These are phyloP conservation scores for Dolichoris vasculosae DNA, from an alignment of 1,140 invertebrate species.

Conservation along the genomic window DNA sequence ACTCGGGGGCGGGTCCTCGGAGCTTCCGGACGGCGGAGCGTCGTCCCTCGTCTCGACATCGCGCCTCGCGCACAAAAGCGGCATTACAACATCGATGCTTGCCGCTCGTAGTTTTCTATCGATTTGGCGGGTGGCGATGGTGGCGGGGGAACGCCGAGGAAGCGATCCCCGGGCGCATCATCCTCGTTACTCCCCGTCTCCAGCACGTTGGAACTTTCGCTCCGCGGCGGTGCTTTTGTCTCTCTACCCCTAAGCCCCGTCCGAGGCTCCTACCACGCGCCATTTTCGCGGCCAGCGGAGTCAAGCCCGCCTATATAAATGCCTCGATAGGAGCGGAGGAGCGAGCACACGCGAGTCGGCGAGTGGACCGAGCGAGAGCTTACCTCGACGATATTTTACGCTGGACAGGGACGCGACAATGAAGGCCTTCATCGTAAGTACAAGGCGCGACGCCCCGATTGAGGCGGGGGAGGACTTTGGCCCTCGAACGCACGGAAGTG, in stretches of 20 bases:
- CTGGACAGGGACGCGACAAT: slow-evolving; percentile 7
- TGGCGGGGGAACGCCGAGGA: neutral
- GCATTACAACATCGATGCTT: slow-evolving; percentile 13
- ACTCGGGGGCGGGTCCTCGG: neutral
- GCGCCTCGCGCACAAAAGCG: neutral
- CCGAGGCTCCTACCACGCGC: neutral
- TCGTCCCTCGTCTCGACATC: neutral
- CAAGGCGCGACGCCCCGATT: neutral
- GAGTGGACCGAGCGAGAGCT: slow-evolving; percentile 20
- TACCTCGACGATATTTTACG: slow-evolving; percentile 21
- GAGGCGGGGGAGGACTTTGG: neutral
- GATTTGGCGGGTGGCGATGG: neutral
- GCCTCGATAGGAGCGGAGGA: slow-evolving; percentile 18
- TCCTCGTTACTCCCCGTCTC: neutral
- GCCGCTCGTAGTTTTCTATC: neutral
- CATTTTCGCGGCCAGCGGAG: slow-evolving; percentile 14
- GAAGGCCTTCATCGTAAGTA: slow-evolving; percentile 49
- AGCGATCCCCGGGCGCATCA: neutral
- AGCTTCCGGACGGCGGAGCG: slow-evolving; percentile 6
- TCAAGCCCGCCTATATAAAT: slow-evolving; percentile 33
- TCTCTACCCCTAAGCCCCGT: neutral
- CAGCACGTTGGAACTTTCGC: slow-evolving; percentile 14
- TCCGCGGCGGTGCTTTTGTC: neutral
- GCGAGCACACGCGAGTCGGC: slow-evolving; percentile 43
- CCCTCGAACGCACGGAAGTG: neutral